Evolutionary conservation across 2,113 vertebrate genomes (phyloP).

Genomic region (Larimichthys crocea): DNA sequence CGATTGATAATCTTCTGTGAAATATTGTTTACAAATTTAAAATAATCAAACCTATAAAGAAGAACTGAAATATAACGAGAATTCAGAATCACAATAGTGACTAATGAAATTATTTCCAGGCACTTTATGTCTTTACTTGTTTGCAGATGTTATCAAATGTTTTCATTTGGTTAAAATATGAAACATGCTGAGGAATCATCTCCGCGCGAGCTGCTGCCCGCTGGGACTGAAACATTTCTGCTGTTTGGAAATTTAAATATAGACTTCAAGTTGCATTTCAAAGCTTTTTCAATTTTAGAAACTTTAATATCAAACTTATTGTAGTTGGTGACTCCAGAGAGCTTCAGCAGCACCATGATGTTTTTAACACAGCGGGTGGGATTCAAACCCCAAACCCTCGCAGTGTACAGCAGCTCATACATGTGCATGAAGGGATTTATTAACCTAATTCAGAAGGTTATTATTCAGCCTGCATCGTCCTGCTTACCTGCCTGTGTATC

Average conservation of each 20-base stretch:
- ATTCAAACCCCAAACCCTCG: neutral
- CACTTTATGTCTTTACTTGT: neutral
- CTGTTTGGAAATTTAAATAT: slow-evolving; percentile 20
- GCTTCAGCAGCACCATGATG: neutral
- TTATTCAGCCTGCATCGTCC: neutral
- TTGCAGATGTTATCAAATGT: neutral
- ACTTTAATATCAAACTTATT: slow-evolving; percentile 28
- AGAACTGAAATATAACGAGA: too few species aligned
- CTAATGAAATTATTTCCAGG: neutral
- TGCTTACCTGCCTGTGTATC: neutral
- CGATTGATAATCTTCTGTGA: neutral
- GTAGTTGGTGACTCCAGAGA: neutral
- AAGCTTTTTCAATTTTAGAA: slow-evolving; percentile 21
- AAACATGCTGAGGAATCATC: neutral
- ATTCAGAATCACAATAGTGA: neutral
- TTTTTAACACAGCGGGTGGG: slow-evolving; percentile 7
- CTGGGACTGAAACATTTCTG: neutral
- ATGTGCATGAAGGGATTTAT: neutral
- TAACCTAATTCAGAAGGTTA: neutral
- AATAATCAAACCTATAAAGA: neutral
- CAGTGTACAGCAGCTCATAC: neutral
- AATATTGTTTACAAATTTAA: neutral
- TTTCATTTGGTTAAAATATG: neutral
- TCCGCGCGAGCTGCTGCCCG: neutral
- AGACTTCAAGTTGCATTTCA: slow-evolving; percentile 24